These are phyloP conservation scores for Cheilosia variabilis DNA, from an alignment of 2,888 invertebrate genomes.

Conservation along the genomic window DNA sequence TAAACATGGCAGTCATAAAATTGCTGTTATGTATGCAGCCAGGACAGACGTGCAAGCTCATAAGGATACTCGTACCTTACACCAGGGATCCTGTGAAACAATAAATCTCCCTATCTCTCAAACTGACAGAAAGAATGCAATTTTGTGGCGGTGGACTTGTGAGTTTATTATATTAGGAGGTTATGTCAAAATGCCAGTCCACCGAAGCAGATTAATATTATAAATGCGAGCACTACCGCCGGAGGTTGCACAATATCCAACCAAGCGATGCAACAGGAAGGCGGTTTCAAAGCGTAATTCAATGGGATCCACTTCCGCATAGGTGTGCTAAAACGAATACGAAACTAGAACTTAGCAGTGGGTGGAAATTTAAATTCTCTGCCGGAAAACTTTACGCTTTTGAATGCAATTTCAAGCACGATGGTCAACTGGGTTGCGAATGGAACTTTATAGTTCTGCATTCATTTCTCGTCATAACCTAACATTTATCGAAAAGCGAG, in stretches of 20 bases:
- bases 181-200: conserved; percentile 1
- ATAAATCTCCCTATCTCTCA: conserved; percentile 5
- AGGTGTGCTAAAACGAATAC: too few species aligned
- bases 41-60: neutral
- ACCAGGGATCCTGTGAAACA: conserved; percentile 5
- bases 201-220: neutral
- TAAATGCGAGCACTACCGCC: neutral
- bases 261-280: neutral
- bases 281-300: neutral
- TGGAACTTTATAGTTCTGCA: too few species aligned
- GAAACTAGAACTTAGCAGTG: too few species aligned
- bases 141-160: neutral
- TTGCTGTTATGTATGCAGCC: neutral
- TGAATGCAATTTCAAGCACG: too few species aligned
- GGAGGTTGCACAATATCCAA: too few species aligned
- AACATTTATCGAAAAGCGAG: too few species aligned
- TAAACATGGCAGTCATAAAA: neutral
- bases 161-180: neutral
- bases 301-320: neutral
- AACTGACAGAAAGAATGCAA: conserved; percentile 4
- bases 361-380: too few species aligned
- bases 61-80: neutral
- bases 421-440: too few species aligned
- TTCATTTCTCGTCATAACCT: too few species aligned
- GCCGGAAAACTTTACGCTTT: too few species aligned